Evolutionary conservation across 2,888 invertebrate species (phyloP), one percentile per base, ranked within the genome.

Genomic region (Monoplex corrugatus): DNA sequence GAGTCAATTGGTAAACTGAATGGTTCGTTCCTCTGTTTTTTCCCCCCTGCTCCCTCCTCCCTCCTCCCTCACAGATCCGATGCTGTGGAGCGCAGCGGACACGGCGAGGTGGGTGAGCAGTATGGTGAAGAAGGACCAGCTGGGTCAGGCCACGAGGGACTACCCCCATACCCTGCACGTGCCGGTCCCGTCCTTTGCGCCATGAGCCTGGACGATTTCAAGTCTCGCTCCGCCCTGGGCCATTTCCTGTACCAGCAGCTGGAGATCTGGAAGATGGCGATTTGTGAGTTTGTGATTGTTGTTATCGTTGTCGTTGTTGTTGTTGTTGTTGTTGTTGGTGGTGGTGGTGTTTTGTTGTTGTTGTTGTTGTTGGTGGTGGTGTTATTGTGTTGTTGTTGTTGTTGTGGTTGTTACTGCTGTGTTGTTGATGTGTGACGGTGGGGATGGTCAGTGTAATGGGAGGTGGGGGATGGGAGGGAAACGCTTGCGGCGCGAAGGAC

Each of bases 31-130:
- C n/a, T n/a, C 16, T 63, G 16, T 75, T 75, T n/a, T 16, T 32
- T 40, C 32, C n/a, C 8, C 32, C 28, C 35, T 63, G 43, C 68
- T 78, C n/a, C n/a, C n/a, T n/a, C n/a, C n/a, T n/a, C n/a, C n/a
- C n/a, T n/a, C n/a, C n/a, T n/a, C n/a, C n/a, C n/a, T n/a, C n/a
- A 8, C 89, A 91, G 91, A 91, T 32, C 91, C 91, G 3, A 35
- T 8, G 19, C 19, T 40, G 32, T 91, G 91, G 91, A 87, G 40
- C 32, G 38, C 45, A 0, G 87, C 80, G 40, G 86, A 87, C 63
- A 78, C 78, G 10, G 40, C 50, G 87, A n/a, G 38, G 5, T 91
- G 91, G 91, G 89, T 91, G 5, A n/a, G 45, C 38, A 88, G 85
- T 80, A 78, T 89, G 50, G 89, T 89, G 32, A 78, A 32, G 38